Evolutionary conservation across 1,140 invertebrate genomes (phyloP).

Genomic region (Lordiphosa collinella): DNA sequence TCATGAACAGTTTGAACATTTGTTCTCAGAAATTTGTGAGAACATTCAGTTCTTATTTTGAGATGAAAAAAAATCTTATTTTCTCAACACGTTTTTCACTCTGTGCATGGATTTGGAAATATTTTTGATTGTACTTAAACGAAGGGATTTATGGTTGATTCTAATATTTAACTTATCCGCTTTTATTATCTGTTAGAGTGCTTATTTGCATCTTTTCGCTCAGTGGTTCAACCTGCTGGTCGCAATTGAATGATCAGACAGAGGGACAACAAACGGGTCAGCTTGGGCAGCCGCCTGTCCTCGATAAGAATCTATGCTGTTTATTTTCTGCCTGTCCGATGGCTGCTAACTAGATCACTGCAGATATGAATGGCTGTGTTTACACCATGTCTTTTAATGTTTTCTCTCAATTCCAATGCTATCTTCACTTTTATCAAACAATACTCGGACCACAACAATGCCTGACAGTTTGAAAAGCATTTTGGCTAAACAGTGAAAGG

Average conservation of each 20-base stretch:
- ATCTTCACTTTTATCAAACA: slow-evolving; percentile 58
- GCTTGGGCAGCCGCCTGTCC: slow-evolving; percentile 16
- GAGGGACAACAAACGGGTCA: slow-evolving; percentile 30
- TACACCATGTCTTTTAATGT: slow-evolving; percentile 52
- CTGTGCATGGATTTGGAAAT: too few species aligned
- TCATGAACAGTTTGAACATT: too few species aligned
- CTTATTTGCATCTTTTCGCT: slow-evolving; percentile 1
- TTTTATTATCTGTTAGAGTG: too few species aligned
- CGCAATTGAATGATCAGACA: slow-evolving; percentile 38
- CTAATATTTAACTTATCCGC: too few species aligned
- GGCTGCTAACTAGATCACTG: slow-evolving; percentile 47
- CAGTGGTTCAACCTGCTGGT: slow-evolving; percentile 16
- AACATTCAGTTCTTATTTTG: too few species aligned
- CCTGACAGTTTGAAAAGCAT: slow-evolving; percentile 27
- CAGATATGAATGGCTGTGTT: slow-evolving; percentile 42
- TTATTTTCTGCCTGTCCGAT: slow-evolving; percentile 38
- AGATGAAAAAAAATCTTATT: too few species aligned
- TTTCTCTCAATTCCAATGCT: slow-evolving; percentile 47
- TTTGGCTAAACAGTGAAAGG: slow-evolving; percentile 46
- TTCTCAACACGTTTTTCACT: too few species aligned
- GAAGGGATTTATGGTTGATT: too few species aligned
- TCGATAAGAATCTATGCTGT: slow-evolving; percentile 43
- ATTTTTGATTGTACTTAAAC: too few species aligned
- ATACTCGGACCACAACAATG: slow-evolving; percentile 19
- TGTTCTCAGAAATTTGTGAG: too few species aligned